Base-by-base conservation (phyloP, 2,888 invertebrate genomes). In the Calameuta pallipes region DNA sequence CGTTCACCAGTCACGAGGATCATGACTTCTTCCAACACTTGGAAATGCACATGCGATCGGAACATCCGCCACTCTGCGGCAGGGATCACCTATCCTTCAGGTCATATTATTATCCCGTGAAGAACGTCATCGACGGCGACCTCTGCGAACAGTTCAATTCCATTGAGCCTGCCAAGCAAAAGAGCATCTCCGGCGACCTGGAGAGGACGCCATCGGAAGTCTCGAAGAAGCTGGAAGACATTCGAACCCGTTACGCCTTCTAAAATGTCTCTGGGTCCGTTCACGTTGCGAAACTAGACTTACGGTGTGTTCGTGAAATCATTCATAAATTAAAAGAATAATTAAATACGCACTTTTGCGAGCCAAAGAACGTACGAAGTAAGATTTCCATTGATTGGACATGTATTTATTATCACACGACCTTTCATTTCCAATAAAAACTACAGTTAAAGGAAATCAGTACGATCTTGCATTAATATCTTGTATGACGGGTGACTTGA, bases 41-140 rank as follows among this genome's bases (percentile, higher is more conserved):
- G 82, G 99, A 99, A 92, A 99, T 99, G 99, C 99, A 99, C 91
- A 98, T 99, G 98, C 93, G 99, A 76, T 97, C 98, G 83, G 99
- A 99, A 92, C 97, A 98, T 92, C 94, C 98, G 0, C 99, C 99
- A 0, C 92, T 99, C 0, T 98, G 99, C 92, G 99, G 99, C 0
- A 93, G 99, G 33, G 99, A 99, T 92, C 99, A 99, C 92, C 93
- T 99, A 37, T 98, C 98, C 0, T 99, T 96, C 92, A 94, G 99
- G 86, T 99, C 99, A 80, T 98, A 98, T 89, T 99, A 99, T 92
- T 99, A 97, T 91, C 98, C 99, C 68, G 97, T 98, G 56, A 98
- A 98, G 95, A 98, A 98, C 93, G 98, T 99, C 1, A 97, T 99
- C 84, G 99, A 99, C 91, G 99, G 99, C 4, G 99, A 99, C 92